Percentiles rank a stretch among this genome's conserved stretches.
Evolutionary conservation across 2,113 vertebrate genomes (phyloP).

Genomic region (Steatornis caripensis): DNA sequence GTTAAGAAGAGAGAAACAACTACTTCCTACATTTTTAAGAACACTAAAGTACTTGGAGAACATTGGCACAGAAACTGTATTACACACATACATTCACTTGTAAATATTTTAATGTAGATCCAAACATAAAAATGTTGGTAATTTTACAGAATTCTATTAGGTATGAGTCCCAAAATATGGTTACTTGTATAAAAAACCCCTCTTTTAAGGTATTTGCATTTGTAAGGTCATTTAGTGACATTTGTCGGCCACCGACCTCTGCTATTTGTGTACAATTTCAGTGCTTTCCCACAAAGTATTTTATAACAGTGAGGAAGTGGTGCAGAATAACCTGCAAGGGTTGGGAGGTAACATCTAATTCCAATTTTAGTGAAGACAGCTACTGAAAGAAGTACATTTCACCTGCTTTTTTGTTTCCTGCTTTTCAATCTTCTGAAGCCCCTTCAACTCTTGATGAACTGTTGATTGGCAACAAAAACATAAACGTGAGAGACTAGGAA

Average conservation of each 20-base stretch:
- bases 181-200: not conserved
- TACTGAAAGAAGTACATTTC: not conserved
- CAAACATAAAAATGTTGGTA: not conserved
- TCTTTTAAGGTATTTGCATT: not conserved
- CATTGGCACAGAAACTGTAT: not conserved
- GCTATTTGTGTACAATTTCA: not conserved
- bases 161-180: not conserved
- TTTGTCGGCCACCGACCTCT: not conserved
- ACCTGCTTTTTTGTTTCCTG: not conserved
- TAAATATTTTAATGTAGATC: slow-evolving; percentile 14
- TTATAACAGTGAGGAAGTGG: not conserved
- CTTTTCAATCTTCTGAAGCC: not conserved
- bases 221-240: not conserved
- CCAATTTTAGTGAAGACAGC: not conserved
- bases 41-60: not conserved
- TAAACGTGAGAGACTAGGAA: accelerated
- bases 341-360: not conserved
- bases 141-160: not conserved
- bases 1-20: not conserved
- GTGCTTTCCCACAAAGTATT: not conserved
- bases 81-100: slow-evolving; percentile 21
- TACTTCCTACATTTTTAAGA: not conserved
- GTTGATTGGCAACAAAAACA: not conserved
- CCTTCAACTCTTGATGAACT: not conserved
- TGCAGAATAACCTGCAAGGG: not conserved